These are phyloP conservation scores for Lithophane leautieri DNA, from an alignment of 2,888 invertebrate species.

Conservation along the genomic window DNA sequence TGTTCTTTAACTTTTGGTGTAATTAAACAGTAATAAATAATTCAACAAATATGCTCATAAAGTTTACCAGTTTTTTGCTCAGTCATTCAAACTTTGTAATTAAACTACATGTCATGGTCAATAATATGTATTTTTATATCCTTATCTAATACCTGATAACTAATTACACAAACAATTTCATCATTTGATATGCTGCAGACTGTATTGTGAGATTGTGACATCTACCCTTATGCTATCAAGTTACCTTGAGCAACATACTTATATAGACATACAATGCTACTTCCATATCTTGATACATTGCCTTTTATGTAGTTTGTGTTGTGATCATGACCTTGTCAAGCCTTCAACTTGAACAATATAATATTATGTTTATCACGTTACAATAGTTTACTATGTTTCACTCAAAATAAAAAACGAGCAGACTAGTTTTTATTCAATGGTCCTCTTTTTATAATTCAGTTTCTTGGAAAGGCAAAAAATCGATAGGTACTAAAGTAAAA, in stretches of 20 bases:
- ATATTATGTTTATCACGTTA: slow-evolving; percentile 19
- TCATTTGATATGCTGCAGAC: slow-evolving; percentile 23
- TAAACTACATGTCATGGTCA: slow-evolving; percentile 35
- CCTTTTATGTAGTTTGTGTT: slow-evolving; percentile 65
- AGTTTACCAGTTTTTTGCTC: slow-evolving; percentile 4
- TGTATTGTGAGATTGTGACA: slow-evolving; percentile 34
- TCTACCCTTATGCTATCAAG: slow-evolving; percentile 42
- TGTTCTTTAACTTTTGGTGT: background rate
- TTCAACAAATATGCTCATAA: background rate
- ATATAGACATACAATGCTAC: slow-evolving; percentile 73
- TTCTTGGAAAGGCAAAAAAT: slow-evolving; percentile 7
- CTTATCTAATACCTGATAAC: slow-evolving; percentile 37
- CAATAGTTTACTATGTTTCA: slow-evolving; percentile 28
- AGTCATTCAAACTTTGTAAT: slow-evolving; percentile 25
- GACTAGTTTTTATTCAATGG: slow-evolving; percentile 41
- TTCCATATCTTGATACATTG: slow-evolving; percentile 67
- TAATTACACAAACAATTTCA: slow-evolving; percentile 28
- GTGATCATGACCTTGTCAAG: slow-evolving; percentile 61
- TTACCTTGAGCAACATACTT: slow-evolving; percentile 70
- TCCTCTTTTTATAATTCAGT: slow-evolving; percentile 26
- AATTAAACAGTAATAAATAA: background rate
- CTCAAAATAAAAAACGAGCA: slow-evolving; percentile 21
- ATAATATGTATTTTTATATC: background rate
- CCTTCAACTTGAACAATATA: slow-evolving; percentile 73
- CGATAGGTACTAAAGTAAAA: slow-evolving; percentile 13